These are phyloP conservation scores for Aspidoscelis tigris DNA, from an alignment of 2,113 vertebrate species.

Conservation along the genomic window DNA sequence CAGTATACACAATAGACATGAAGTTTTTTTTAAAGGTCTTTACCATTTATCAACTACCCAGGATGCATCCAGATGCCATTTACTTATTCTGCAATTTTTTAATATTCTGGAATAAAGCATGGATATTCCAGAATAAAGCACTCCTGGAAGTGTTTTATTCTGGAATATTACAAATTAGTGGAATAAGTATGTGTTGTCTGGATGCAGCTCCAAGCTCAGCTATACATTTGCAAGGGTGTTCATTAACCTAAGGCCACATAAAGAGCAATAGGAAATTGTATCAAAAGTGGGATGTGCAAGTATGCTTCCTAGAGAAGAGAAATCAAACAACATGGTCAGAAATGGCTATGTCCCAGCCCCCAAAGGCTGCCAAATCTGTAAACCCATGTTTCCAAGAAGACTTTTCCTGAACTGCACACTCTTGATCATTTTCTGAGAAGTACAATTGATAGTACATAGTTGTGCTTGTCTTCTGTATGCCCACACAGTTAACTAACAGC, in stretches of 20 bases:
- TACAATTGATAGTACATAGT: neutral
- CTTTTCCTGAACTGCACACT: accelerated
- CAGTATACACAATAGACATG: neutral
- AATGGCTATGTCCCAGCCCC: accelerated
- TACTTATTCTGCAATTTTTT: too few species aligned
- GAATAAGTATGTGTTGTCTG: too few species aligned
- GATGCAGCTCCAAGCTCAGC: neutral
- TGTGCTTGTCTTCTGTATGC: neutral
- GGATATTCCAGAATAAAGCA: too few species aligned
- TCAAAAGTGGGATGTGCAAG: neutral
- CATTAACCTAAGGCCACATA: slow-evolving; percentile 20
- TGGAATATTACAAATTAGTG: too few species aligned
- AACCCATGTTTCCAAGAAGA: neutral
- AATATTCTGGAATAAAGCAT: too few species aligned
- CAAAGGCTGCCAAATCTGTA: accelerated
- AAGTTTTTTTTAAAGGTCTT: neutral
- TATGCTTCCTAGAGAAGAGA: neutral
- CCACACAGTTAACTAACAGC: neutral
- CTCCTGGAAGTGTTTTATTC: too few species aligned
- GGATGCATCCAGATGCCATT: too few species aligned
- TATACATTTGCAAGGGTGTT: neutral
- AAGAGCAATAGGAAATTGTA: neutral
- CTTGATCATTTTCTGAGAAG: neutral
- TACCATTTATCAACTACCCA: neutral
- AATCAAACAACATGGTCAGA: slow-evolving; percentile 8